Evolutionary conservation across 92 coral and sea anemone species (phyloP), one percentile per base, ranked within the genome.

Genomic region (Isaurus tuberculatus): DNA sequence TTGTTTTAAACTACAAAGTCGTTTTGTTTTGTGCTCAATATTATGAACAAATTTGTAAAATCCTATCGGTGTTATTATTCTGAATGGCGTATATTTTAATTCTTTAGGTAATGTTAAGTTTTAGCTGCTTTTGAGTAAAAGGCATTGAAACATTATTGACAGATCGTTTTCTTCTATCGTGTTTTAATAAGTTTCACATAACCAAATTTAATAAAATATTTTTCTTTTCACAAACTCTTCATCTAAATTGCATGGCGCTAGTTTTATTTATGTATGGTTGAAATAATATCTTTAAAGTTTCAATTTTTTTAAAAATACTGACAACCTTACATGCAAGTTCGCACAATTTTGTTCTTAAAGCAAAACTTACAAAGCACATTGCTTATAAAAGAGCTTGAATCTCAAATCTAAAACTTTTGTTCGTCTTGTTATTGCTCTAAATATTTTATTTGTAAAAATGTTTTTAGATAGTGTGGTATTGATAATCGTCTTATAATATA

Each of bases 1-100:
- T 77, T 77, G 82, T 77, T 33, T 22, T 34, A 58, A 77, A 20
- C 36, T 57, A 58, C 82, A 77, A 57, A 60, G 53, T 37, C 4
- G 36, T 63, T 77, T 77, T 77, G 70, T 77, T 77, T 61, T 44
- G 10, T 32, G n/a, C 17, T 34, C 51, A 77, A 20, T 17, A 31
- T 36, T 55, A 32, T 42, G 23, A 65, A 58, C 8, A 75, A 77
- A 77, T 77, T 55, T 55, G 69, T 55, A 27, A 77, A 60, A 77
- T 30, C 70, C 55, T 22, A 34, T 36, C 29, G 70, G 70, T 32
- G 22, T 57, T 77, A 6, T 77, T 77, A 26, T 53, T 7, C 29
- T 20, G 61, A 27, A 37, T 58, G 34, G 33, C 32, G 23, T 33
- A 58, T 15, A 77, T 58, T 77, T 40, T 2, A 33, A 36, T 17